A percentile compares a stretch with the other conserved stretches of the same genome.
Conservation (phyloP, 2,113 vertebrate species). For the Lonchura striata region DNA sequence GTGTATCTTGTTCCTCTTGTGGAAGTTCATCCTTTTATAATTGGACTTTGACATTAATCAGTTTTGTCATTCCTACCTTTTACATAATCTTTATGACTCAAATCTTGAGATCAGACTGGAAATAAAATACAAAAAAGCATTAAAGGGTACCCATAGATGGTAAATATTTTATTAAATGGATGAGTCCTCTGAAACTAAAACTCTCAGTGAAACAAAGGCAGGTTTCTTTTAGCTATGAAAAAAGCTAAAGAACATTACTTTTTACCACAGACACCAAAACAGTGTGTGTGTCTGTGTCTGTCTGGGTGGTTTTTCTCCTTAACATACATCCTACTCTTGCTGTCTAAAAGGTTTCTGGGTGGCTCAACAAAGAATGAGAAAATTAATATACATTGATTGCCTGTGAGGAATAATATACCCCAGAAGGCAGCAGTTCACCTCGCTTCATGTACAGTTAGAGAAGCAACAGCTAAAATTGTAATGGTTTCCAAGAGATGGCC, state of each 20-base stretch:
- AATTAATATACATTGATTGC: neutral
- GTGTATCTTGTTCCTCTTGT: neutral
- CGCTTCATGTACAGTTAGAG: neutral
- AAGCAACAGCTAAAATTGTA: neutral
- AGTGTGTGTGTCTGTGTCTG: neutral
- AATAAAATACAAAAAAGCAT: neutral
- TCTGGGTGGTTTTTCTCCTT: neutral
- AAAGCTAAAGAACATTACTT: neutral
- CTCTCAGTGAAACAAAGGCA: neutral
- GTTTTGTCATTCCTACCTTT: neutral
- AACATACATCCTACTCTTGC: neutral
- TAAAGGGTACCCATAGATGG: neutral
- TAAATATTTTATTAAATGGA: neutral
- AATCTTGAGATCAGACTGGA: neutral
- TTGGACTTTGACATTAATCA: conserved; percentile 23
- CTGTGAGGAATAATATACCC: neutral
- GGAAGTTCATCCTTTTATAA: conserved; percentile 29
- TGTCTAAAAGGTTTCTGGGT: neutral
- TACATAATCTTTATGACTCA: neutral
- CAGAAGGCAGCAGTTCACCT: neutral
- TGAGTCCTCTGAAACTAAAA: neutral
- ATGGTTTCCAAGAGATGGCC: neutral
- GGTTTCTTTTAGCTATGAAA: neutral
- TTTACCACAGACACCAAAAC: neutral
- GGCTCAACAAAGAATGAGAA: neutral